Evolutionary conservation across 92 coral and sea anemone species (phyloP).

Genomic region (Virgularia gustaviana): DNA sequence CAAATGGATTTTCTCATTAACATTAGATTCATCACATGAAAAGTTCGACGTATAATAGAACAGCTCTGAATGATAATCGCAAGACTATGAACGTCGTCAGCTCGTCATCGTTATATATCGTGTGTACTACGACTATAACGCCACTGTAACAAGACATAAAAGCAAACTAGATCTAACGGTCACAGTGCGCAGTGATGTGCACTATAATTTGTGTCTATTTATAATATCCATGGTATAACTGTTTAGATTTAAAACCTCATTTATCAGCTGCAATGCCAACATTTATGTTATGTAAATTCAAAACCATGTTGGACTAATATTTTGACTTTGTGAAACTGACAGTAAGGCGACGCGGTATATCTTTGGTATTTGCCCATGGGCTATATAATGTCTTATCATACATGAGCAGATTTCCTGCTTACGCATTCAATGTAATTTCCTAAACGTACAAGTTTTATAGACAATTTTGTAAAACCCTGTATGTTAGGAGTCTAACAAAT

Average conservation of each 20-base stretch:
- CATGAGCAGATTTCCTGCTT: background rate
- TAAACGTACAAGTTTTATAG: background rate
- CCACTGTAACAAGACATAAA: too few relatives aligned
- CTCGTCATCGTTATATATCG: background rate
- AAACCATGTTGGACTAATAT: background rate
- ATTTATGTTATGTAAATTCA: too few relatives aligned
- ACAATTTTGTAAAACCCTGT: background rate
- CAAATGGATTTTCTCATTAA: too few relatives aligned
- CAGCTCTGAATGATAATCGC: background rate
- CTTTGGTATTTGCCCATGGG: background rate
- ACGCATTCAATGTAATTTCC: background rate
- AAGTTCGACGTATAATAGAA: too few relatives aligned
- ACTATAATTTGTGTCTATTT: background rate
- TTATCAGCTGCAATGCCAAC: too few relatives aligned
- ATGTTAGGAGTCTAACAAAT: background rate
- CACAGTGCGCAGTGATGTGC: too few relatives aligned
- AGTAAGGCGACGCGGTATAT: background rate
- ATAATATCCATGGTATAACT: background rate
- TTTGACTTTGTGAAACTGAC: background rate
- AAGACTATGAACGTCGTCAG: background rate
- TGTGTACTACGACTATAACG: too few relatives aligned
- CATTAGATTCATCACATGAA: too few relatives aligned
- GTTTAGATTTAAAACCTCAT: background rate
- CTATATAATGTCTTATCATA: background rate
- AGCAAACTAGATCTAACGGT: too few relatives aligned